Evolutionary conservation across 2,113 vertebrate species (phyloP), one percentile per base, ranked within the genome.

Genomic region (Eidolon helvum): DNA sequence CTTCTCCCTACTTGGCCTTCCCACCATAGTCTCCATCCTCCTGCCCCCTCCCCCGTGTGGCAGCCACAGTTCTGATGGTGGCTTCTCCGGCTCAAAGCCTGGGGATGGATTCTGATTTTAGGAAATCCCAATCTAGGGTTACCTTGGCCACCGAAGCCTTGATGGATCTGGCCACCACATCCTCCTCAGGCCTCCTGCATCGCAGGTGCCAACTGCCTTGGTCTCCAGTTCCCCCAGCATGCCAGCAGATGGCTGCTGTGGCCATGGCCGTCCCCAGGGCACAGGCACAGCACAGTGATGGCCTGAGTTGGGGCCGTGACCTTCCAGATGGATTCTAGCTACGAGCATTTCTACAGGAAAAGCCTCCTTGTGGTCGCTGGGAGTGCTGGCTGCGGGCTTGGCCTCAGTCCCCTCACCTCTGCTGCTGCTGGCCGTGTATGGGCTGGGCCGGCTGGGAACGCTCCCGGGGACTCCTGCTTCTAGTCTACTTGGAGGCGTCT

Each of bases 231-330:
- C 53, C 35, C 71, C 15, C 21, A 2, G 2, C 0, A 0, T 0
- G 21, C 7, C n/a, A n/a, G 63, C 24, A 65, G 63, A 1, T 8
- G 68, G 19, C 33, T 30, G 43, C 78, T 18, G 4, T 0, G 57
- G 38, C 16, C 43, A 3, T 19, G 2, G 55, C 82, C 21, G 7
- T 12, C 40, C 16, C 12, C 10, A 3, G 63, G 38, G 35, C 53
- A n/a, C n/a, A n/a, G 71, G 0, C 21, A 1, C 40, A 0, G 65
- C 24, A 0, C 24, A 1, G 9, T 0, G 2, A 10, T 18, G 55
- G 45, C 50, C 68, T 4, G 3, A 3, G 16, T 7, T 22, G 61
- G 43, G 59, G 35, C 48, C 4, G 35, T 15, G 1, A 3, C 19
- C n/a, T 16, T 38, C 53, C 5, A 0, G 61, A 26, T 0, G 1